Evolutionary conservation across 2,797 vertebrate species (phyloP).

Genomic region (Dendrocincla fuliginosa): DNA sequence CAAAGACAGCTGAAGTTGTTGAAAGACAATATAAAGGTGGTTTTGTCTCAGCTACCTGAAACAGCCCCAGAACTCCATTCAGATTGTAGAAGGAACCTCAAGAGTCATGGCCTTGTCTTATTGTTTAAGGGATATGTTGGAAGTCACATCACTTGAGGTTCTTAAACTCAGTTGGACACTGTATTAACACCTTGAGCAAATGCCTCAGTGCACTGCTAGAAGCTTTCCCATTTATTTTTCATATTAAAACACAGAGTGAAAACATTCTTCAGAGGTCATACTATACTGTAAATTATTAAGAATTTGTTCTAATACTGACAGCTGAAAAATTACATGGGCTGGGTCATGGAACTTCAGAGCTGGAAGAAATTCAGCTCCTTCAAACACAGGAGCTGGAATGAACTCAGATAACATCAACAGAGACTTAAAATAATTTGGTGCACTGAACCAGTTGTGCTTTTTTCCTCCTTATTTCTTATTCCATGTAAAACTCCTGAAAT

Average conservation of each 20-base stretch:
- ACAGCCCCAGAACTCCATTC: not conserved
- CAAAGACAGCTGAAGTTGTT: not conserved
- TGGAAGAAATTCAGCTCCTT: conserved; percentile 4
- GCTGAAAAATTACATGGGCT: conserved; percentile 10
- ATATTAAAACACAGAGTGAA: not conserved
- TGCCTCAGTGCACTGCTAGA: not conserved
- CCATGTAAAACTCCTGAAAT: not conserved
- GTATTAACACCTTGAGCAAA: not conserved
- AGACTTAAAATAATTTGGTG: not conserved
- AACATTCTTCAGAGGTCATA: conserved; percentile 10
- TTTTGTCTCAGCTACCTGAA: not conserved
- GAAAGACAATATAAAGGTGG: not conserved
- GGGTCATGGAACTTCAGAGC: not conserved
- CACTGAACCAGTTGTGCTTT: not conserved
- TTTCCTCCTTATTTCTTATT: not conserved
- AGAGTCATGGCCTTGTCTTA: not conserved
- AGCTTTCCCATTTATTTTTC: not conserved
- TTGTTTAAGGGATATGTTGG: not conserved
- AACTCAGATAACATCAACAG: not conserved
- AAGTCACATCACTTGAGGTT: not conserved
- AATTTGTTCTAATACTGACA: not conserved
- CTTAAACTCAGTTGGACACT: not conserved
- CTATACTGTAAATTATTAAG: not conserved
- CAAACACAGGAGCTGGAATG: not conserved
- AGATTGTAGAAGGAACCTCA: not conserved